phyloP scores from a whole-genome alignment of 64 coral and sea anemone genomes.

The Actinia equina region DNA sequence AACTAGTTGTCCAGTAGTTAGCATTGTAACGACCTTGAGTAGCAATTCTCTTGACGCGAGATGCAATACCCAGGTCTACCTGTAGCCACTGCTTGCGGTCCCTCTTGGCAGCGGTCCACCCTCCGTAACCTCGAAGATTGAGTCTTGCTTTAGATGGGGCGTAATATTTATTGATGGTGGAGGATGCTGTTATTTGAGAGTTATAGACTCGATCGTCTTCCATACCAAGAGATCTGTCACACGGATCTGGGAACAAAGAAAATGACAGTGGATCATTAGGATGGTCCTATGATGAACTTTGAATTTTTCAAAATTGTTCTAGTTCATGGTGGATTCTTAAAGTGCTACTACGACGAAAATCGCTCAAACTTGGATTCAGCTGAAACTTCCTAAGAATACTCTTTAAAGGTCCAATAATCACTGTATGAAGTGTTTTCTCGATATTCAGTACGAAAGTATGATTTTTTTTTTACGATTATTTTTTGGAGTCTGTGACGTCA shows the following conservation, averaged over 20 bases:
- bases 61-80: slow-evolving; percentile 52
- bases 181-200: slow-evolving; percentile 76
- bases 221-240: slow-evolving; percentile 65
- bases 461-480: too few relatives aligned
- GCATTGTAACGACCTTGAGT: slow-evolving; percentile 34
- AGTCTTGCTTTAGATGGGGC: slow-evolving; percentile 60
- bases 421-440: too few relatives aligned
- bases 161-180: slow-evolving; percentile 65
- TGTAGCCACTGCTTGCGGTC: slow-evolving; percentile 72
- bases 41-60: slow-evolving; percentile 22
- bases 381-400: too few relatives aligned
- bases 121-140: slow-evolving; percentile 50
- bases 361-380: too few relatives aligned
- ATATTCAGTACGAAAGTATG: too few relatives aligned
- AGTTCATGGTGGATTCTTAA: too few relatives aligned
- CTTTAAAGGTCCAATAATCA: too few relatives aligned
- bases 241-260: slow-evolving; percentile 26
- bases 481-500: too few relatives aligned
- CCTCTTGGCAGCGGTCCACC: slow-evolving; percentile 56
- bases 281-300: too few relatives aligned
- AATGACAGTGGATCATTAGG: neutral
- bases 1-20: slow-evolving; percentile 27
- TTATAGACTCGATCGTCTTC: slow-evolving; percentile 64
- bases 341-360: too few relatives aligned
- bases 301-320: too few relatives aligned